Evolutionary conservation across 2,797 vertebrate species (phyloP), one percentile per base, ranked within the genome.

Genomic region (Brotula barbata): DNA sequence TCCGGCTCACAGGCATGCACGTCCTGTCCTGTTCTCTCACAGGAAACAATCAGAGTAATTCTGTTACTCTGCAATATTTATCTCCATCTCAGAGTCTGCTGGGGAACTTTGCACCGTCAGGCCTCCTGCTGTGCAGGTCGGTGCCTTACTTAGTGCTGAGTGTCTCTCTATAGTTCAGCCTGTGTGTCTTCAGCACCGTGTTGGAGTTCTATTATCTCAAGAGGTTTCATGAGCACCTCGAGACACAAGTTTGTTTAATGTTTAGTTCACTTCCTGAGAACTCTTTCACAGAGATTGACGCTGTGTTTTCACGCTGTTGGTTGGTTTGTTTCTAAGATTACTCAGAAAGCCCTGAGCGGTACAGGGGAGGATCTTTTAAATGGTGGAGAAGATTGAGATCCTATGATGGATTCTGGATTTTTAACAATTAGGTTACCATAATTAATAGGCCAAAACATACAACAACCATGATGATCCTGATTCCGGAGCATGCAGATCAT

Each of bases 41-140:
- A 89, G 88, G 88, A 91, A 90, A 86, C 81, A 68, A 88, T 85
- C 78, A 65, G 45, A 65, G 66, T 80, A 84, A 90, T 90, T 89
- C 37, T 84, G 88, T 90, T 89, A 84, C 73, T 65, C 65, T 80
- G 75, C 84, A 82, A 70, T 84, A 85, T 87, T 86, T 82, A 89
- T 86, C 71, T 79, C 40, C 21, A 39, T 75, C 58, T 82, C 69
- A 51, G 40, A 40, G 62, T 69, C 55, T 61, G 39, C 63, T 20
- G 42, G 58, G 50, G 76, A 80, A 72, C 33, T 54, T 50, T 50
- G 66, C 46, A 37, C 25, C 1, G 6, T n/a, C 0, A 6, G 56
- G 44, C 64, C 71, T 80, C 58, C 69, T 58, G 62, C 75, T 53
- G 61, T n/a, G 49, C 23, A 62, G 64, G 48, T 17, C 54, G 17